phyloP scores from a whole-genome alignment of 2,797 vertebrate species.

The Neomorphus geoffroyi region DNA sequence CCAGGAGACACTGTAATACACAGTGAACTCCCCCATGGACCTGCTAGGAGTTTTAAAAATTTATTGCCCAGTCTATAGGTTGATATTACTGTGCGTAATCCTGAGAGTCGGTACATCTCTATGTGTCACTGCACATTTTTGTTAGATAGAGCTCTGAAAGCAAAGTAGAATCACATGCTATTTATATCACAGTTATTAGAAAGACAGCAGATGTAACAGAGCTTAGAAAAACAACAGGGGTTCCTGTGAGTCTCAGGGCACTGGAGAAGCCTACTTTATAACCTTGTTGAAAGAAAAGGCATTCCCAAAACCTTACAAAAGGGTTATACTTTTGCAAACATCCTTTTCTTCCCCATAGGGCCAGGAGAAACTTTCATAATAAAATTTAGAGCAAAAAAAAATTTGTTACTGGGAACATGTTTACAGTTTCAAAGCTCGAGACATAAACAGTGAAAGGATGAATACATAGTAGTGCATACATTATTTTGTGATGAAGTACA shows the following conservation, averaged over 20 bases:
- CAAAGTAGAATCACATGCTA: neutral
- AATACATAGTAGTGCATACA: neutral
- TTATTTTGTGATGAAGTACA: neutral
- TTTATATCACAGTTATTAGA: conserved; percentile 19
- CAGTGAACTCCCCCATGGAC: neutral
- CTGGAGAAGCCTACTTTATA: neutral
- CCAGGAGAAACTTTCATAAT: neutral
- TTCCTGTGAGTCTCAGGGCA: neutral
- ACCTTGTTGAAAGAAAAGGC: neutral
- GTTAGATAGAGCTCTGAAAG: neutral
- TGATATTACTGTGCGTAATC: neutral
- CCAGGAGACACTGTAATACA: neutral
- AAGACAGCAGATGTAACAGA: neutral
- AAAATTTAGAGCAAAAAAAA: neutral
- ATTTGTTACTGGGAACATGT: neutral
- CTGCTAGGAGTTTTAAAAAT: conserved; percentile 6
- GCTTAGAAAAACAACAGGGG: neutral
- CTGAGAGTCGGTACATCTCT: neutral
- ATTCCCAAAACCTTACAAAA: neutral
- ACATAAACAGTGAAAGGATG: neutral
- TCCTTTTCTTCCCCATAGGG: neutral
- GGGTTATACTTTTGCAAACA: neutral
- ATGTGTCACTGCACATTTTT: conserved; percentile 34
- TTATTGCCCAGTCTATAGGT: neutral
- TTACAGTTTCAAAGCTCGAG: neutral